Percentiles rank a stretch among this genome's conserved stretches.
These are phyloP conservation scores for Cyphomyrmex costatus DNA, from an alignment of 1,140 invertebrate genomes.

Conservation along the genomic window DNA sequence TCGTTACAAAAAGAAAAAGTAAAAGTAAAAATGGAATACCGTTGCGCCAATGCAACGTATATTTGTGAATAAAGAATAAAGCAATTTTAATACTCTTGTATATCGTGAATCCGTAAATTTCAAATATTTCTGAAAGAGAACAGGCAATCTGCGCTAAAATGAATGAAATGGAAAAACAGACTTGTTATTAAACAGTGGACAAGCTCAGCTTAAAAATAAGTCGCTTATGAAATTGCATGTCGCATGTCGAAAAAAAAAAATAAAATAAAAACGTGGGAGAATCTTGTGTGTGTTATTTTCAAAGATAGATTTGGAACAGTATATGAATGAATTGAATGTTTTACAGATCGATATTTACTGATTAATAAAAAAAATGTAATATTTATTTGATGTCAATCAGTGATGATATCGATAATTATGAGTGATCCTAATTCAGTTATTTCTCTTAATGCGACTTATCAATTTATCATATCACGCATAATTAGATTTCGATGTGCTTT, in stretches of 20 bases:
- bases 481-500: background rate
- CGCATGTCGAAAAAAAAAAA: background rate
- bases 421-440: background rate
- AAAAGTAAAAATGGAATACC: background rate
- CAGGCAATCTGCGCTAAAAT: slow-evolving; percentile 20
- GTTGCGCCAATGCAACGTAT: background rate
- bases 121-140: slow-evolving; percentile 36
- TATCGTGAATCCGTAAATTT: slow-evolving; percentile 30
- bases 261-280: background rate
- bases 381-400: background rate
- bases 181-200: slow-evolving; percentile 15
- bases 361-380: background rate
- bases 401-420: background rate
- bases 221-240: slow-evolving; percentile 31
- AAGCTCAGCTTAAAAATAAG: slow-evolving; percentile 48
- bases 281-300: background rate
- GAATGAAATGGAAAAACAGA: slow-evolving; percentile 48
- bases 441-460: background rate
- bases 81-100: slow-evolving; percentile 41
- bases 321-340: background rate
- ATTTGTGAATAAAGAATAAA: slow-evolving; percentile 43
- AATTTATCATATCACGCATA: background rate
- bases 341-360: too few species aligned
- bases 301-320: background rate
- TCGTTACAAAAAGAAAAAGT: slow-evolving; percentile 17